Base-by-base conservation (phyloP, 2,888 invertebrate species). In the Galerucella calmariensis region DNA sequence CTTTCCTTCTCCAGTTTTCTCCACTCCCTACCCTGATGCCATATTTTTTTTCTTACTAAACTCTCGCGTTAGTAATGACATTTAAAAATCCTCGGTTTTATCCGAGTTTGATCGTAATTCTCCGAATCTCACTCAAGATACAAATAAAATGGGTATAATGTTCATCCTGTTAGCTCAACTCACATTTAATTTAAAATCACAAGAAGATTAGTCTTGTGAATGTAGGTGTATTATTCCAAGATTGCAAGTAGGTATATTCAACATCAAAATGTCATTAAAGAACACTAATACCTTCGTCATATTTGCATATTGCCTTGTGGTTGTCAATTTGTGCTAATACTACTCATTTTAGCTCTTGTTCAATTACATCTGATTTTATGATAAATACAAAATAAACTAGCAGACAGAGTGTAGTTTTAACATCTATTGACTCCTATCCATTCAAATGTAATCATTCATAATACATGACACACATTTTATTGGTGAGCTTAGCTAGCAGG, bases 231-330 rank as follows among this genome's bases (percentile, higher is more conserved):
- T 61, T 51, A 51, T n/a, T 51, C 6, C 51, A 51, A n/a, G n/a
- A n/a, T n/a, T n/a, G n/a, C 0, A 27, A 6, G 51, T 51, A 14
- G 51, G 51, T 51, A n/a, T 51, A 51, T 41, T 61, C 46, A 48
- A 69, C 69, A 69, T 69, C 61, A 69, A 69, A 69, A 69, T 44
- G 69, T 69, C 69, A 69, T 69, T 69, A 69, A 10, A 53, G 61
- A 69, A 69, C 61, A 61, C 51, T 69, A 48, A 27, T 69, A 61
- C 48, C 59, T 59, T 48, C 61, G 16, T 46, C 61, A 61, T 48
- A 69, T 69, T 69, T 69, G 61, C 69, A 61, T 69, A 69, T 24
- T 51, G 5, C 51, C 51, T 51, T 51, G 51, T 14, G 51, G n/a
- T 51, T 51, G 51, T 51, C 51, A 51, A 51, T 51, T 51, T 51